These are phyloP conservation scores for Isaurus tuberculatus DNA, from an alignment of 92 coral and sea anemone species.

Conservation along the genomic window DNA sequence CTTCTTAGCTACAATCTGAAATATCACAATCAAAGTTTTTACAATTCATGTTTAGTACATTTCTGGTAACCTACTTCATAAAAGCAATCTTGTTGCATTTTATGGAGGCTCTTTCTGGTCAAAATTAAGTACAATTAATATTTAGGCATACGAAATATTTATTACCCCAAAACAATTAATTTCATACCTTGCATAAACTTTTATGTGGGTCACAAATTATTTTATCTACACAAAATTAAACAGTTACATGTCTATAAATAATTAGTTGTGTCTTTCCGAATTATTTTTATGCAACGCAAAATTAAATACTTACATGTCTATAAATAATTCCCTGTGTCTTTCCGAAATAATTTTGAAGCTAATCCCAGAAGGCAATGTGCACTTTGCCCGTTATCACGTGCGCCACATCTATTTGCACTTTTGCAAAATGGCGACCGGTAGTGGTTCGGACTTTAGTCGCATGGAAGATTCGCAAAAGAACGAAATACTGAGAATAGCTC, in stretches of 20 bases:
- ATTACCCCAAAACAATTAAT: constrained; percentile 20
- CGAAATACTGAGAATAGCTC: no score
- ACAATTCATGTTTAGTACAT: no score
- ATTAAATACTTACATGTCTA: constrained; percentile 4
- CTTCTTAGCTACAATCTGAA: no score
- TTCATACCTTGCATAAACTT: constrained; percentile 10
- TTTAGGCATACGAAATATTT: constrained; percentile 11
- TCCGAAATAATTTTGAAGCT: constrained; percentile 22
- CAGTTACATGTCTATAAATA: constrained; percentile 10
- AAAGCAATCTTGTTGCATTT: no score
- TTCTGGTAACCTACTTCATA: no score
- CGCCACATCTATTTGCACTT: no score
- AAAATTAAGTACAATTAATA: background rate
- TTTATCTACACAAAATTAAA: constrained; percentile 1
- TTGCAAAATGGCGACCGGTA: no score
- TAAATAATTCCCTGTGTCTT: constrained; percentile 4
- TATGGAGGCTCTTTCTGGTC: constrained; percentile 14
- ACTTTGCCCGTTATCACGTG: no score
- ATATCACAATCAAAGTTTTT: no score
- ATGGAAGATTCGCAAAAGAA: no score
- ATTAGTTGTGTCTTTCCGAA: constrained; percentile 15
- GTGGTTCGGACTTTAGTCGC: no score
- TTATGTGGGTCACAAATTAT: constrained; percentile 1
- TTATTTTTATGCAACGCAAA: constrained; percentile 12
- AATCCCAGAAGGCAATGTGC: constrained; percentile 26